A percentile compares a stretch with the other conserved stretches of the same genome.
phyloP scores from a whole-genome alignment of 2,797 vertebrate genomes.

The Oreochromis mossambicus region DNA sequence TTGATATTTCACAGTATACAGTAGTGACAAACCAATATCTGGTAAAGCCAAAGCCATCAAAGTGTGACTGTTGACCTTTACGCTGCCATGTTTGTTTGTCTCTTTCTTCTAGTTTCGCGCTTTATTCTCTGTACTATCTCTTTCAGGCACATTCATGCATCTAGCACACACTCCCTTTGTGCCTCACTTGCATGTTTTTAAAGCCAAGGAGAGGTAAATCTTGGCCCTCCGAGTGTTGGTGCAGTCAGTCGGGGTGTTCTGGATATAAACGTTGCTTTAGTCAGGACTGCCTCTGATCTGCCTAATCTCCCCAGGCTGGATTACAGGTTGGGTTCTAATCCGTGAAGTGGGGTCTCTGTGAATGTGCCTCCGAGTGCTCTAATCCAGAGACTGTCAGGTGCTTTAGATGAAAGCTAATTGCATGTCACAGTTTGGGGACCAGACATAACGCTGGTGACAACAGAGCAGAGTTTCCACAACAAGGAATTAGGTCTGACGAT shows the following conservation, averaged over 20 bases:
- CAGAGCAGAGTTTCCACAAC: slow-evolving; percentile 34
- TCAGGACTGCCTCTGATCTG: slow-evolving; percentile 71
- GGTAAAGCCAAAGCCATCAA: slow-evolving; percentile 41
- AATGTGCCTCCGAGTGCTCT: slow-evolving; percentile 57
- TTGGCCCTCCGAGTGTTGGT: slow-evolving; percentile 55
- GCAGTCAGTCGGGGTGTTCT: slow-evolving; percentile 56
- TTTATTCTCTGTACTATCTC: slow-evolving; percentile 36
- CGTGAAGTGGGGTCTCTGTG: slow-evolving; percentile 65
- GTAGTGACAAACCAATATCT: slow-evolving; percentile 35
- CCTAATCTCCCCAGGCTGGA: slow-evolving; percentile 68
- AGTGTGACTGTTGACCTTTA: slow-evolving; percentile 66
- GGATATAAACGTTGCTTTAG: slow-evolving; percentile 64
- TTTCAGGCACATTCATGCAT: slow-evolving; percentile 27
- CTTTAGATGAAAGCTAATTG: slow-evolving; percentile 75
- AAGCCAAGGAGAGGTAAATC: slow-evolving; percentile 53
- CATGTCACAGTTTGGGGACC: slow-evolving; percentile 62
- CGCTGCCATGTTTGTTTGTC: slow-evolving; percentile 33
- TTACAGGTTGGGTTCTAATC: slow-evolving; percentile 76
- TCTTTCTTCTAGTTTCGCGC: slow-evolving; percentile 4
- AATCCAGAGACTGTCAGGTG: slow-evolving; percentile 71
- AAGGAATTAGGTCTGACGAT: slow-evolving; percentile 26
- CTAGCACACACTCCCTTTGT: slow-evolving; percentile 29
- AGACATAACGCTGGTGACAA: slow-evolving; percentile 42
- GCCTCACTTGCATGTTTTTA: slow-evolving; percentile 31
- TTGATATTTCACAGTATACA: slow-evolving; percentile 42